Evolutionary conservation across 2,797 vertebrate species (phyloP), one percentile per base, ranked within the genome.

Genomic region (Enteromius fasciolatus): DNA sequence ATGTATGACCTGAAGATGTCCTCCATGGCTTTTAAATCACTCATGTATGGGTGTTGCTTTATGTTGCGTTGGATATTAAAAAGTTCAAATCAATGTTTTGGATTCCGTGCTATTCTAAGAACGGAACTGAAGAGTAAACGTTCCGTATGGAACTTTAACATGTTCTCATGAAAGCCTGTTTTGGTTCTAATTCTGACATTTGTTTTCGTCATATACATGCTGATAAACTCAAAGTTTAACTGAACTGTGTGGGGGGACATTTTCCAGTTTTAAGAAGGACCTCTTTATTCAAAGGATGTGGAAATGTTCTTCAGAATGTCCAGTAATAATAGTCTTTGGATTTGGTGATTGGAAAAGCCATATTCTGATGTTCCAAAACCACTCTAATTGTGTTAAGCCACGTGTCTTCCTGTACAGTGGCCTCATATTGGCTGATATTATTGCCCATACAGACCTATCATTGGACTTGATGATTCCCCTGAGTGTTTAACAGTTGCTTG

Each of bases 401-500:
- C 36, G 50, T 0, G 14, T 18, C 20, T 78, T 66, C 31, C 63
- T 52, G 46, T 39, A 25, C n/a, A 52, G 14, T 28, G 33, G 36
- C n/a, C 46, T 59, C 33, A 78, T 14, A 28, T 76, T 76, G 74
- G 54, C 23, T 63, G 23, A 46, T 63, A 33, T 33, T 50, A 31
- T 36, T 78, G 28, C 25, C 17, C 39, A 23, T 78, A 23, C 44
- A 52, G 61, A 66, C 41, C 6, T 7, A 78, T 66, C 18, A 23
- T 48, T 70, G 50, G 36, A 69, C 54, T 31, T 17, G 23, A 46
- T 46, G 66, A 15, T 10, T 46, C 50, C 17, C 3, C 15, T 69
- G 10, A 18, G 28, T 76, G 54, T 76, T 76, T 76, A 61, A 61
- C n/a, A 57, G 50, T 23, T 39, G 18, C 14, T 46, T 25, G 46